phyloP scores from a whole-genome alignment of 2,888 invertebrate genomes.

The Troglohyphantes excavatus region DNA sequence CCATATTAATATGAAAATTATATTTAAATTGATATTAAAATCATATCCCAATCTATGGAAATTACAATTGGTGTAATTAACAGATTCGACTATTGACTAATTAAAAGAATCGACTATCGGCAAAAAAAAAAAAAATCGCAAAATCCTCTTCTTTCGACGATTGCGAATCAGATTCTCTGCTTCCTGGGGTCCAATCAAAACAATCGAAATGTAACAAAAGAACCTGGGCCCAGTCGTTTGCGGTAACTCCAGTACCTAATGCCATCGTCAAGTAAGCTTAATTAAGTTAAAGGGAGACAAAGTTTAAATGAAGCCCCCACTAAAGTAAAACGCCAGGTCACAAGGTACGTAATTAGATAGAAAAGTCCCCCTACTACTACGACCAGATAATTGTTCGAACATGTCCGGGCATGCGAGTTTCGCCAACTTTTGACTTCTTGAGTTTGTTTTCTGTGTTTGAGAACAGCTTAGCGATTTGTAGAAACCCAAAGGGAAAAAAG shows the following conservation, averaged over 20 bases:
- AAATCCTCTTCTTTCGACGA: constrained; percentile 12
- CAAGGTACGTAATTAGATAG: constrained; percentile 73
- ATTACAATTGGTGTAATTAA: no score
- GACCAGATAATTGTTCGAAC: constrained; percentile 70
- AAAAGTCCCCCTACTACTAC: constrained; percentile 53
- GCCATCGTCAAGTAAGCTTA: constrained; percentile 71
- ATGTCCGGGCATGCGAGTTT: constrained; percentile 64
- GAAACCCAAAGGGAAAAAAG: constrained; percentile 48
- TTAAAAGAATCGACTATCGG: no score
- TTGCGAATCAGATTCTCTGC: constrained; percentile 18
- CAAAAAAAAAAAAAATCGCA: neutral
- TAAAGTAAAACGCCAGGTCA: constrained; percentile 63
- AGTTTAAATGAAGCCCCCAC: constrained; percentile 67
- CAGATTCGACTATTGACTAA: no score
- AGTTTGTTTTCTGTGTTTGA: constrained; percentile 74
- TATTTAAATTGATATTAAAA: no score
- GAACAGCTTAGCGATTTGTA: constrained; percentile 66
- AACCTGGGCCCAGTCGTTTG: constrained; percentile 39
- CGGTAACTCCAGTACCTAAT: constrained; percentile 35
- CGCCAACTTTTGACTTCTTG: constrained; percentile 74
- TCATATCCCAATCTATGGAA: no score
- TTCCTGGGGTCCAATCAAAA: constrained; percentile 61
- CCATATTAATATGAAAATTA: no score
- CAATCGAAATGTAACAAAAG: constrained; percentile 48
- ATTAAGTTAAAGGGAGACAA: constrained; percentile 70